phyloP scores from a whole-genome alignment of 2,888 invertebrate species.

The Axea sp. region DNA sequence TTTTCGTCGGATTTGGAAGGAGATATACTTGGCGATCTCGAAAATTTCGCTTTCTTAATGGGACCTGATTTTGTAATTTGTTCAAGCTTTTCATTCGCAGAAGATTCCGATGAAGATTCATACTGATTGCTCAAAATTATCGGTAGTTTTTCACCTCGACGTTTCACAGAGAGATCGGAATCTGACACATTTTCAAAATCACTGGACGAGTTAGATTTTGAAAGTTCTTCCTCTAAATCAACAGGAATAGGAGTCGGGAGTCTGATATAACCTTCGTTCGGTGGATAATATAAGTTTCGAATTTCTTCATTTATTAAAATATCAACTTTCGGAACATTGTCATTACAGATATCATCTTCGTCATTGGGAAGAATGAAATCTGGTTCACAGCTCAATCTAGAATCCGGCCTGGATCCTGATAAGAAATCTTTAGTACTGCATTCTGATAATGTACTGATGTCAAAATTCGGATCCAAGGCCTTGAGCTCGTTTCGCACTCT shows the following conservation, averaged over 20 bases:
- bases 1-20: conserved; percentile 21
- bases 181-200: conserved; percentile 71
- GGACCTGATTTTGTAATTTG: background rate
- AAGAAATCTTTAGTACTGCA: conserved; percentile 69
- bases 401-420: conserved; percentile 68
- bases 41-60: conserved; percentile 51
- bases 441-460: conserved; percentile 69
- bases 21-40: conserved; percentile 61
- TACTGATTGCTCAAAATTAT: conserved; percentile 59
- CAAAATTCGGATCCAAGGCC: conserved; percentile 68
- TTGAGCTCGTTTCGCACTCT: conserved; percentile 71
- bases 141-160: conserved; percentile 65
- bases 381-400: conserved; percentile 65
- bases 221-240: conserved; percentile 66
- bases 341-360: conserved; percentile 7
- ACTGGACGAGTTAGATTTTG: conserved; percentile 67
- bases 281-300: conserved; percentile 48
- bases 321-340: conserved; percentile 54
- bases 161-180: conserved; percentile 72
- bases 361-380: conserved; percentile 48
- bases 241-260: conserved; percentile 74
- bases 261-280: conserved; percentile 69
- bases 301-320: conserved; percentile 41
- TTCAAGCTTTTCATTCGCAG: conserved; percentile 67
- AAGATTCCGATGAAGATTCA: conserved; percentile 67